A percentile compares a stretch with the other conserved stretches of the same genome.
Evolutionary conservation across 2,888 invertebrate genomes (phyloP).

Genomic region (Mechanitis messenoides): DNA sequence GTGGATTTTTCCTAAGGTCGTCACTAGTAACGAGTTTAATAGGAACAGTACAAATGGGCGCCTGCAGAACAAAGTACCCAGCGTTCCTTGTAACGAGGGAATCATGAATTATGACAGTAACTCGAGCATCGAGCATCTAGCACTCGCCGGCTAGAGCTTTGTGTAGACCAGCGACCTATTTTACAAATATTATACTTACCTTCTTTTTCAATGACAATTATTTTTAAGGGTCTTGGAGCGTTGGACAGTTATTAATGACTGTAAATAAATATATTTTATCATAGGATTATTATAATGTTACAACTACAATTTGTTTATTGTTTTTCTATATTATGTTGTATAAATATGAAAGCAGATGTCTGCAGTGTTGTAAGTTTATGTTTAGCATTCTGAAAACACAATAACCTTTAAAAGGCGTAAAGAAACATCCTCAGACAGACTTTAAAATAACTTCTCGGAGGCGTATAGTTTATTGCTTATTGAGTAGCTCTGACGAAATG

Average conservation of each 20-base stretch:
- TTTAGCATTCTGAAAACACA: conserved; percentile 67
- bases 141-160: conserved; percentile 26
- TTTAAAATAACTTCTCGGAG: conserved; percentile 73
- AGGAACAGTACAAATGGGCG: conserved; percentile 31
- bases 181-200: conserved; percentile 22
- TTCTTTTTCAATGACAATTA: conserved; percentile 18
- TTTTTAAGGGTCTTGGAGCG: conserved; percentile 10
- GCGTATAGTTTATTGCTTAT: conserved; percentile 76
- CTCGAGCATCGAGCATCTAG: conserved; percentile 28
- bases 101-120: conserved; percentile 33
- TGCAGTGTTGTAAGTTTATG: conserved; percentile 28
- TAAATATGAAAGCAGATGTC: conserved; percentile 18
- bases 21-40: conserved; percentile 27
- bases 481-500: conserved; percentile 72
- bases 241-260: too few relatives aligned
- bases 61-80: conserved; percentile 28
- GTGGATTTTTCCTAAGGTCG: conserved; percentile 17
- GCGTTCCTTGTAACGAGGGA: conserved; percentile 28
- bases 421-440: conserved; percentile 62
- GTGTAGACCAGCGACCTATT: conserved; percentile 25
- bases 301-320: not conserved
- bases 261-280: too few relatives aligned
- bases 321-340: conserved; percentile 16
- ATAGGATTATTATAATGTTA: not conserved
- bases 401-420: conserved; percentile 75